phyloP scores from a whole-genome alignment of 2,113 vertebrate genomes.

The Sinocyclocheilus rhinocerous region DNA sequence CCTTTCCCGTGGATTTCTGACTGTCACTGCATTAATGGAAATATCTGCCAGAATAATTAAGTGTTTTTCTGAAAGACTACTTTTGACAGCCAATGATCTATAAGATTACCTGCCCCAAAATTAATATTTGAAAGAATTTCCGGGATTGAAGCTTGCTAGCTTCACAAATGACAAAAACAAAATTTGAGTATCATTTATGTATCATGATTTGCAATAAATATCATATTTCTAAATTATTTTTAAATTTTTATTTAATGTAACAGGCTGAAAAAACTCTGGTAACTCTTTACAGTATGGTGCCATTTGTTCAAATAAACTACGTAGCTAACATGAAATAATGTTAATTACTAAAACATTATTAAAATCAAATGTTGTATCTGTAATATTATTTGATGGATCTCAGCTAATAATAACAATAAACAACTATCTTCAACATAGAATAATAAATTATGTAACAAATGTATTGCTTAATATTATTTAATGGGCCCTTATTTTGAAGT shows the following conservation, averaged over 20 bases:
- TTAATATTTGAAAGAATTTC: neutral
- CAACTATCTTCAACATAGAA: neutral
- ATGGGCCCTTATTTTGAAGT: too few species aligned
- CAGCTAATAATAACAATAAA: neutral
- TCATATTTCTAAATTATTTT: too few species aligned
- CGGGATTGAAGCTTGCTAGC: neutral
- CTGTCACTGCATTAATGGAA: neutral
- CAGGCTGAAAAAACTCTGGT: neutral
- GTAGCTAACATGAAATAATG: neutral
- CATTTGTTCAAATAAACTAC: neutral
- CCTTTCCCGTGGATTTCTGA: constrained; percentile 9
- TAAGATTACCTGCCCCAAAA: neutral
- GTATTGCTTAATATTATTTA: too few species aligned
- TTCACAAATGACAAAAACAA: neutral
- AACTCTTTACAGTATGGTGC: neutral
- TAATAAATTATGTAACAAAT: too few species aligned
- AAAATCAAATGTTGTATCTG: neutral
- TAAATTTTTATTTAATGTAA: neutral
- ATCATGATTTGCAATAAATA: neutral
- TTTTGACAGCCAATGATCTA: neutral
- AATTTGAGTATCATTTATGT: neutral
- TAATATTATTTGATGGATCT: neutral
- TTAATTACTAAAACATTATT: too few species aligned
- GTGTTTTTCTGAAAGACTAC: neutral
- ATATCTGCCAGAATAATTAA: neutral